Conservation (phyloP, 2,113 vertebrate genomes). For the Numida meleagris region DNA sequence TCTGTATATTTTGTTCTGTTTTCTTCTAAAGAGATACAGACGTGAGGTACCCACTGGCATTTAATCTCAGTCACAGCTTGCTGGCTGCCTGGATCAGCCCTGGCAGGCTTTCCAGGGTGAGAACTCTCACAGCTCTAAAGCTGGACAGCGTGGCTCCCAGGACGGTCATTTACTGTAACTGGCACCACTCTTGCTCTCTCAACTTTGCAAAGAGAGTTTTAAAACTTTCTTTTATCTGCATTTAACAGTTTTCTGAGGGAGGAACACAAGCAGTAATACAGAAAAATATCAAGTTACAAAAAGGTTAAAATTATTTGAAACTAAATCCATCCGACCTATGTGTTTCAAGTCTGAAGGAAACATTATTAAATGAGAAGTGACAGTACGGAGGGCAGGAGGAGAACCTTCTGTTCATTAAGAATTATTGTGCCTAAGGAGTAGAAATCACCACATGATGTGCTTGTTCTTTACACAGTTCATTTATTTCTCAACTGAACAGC, state of each 20-base stretch:
- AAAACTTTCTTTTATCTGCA: neutral
- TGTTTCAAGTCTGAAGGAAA: neutral
- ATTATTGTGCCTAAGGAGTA: neutral
- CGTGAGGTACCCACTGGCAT: neutral
- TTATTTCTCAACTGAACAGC: neutral
- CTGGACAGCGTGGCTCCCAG: neutral
- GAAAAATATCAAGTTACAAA: neutral
- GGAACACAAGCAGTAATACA: neutral
- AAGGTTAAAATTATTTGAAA: neutral
- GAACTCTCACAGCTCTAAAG: neutral
- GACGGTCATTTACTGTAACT: neutral
- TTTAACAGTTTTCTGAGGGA: neutral
- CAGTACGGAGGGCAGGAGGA: neutral
- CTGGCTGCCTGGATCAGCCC: neutral
- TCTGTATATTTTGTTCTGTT: neutral
- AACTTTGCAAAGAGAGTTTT: neutral
- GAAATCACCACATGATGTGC: neutral
- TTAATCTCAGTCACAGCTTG: conserved; percentile 38
- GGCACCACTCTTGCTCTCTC: neutral
- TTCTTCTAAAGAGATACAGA: neutral
- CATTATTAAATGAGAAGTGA: neutral
- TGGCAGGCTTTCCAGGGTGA: neutral
- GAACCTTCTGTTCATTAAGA: neutral
- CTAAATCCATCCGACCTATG: neutral
- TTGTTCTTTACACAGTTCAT: neutral